Evolutionary conservation across 2,888 invertebrate genomes (phyloP).

Genomic region (Melieria picta): DNA sequence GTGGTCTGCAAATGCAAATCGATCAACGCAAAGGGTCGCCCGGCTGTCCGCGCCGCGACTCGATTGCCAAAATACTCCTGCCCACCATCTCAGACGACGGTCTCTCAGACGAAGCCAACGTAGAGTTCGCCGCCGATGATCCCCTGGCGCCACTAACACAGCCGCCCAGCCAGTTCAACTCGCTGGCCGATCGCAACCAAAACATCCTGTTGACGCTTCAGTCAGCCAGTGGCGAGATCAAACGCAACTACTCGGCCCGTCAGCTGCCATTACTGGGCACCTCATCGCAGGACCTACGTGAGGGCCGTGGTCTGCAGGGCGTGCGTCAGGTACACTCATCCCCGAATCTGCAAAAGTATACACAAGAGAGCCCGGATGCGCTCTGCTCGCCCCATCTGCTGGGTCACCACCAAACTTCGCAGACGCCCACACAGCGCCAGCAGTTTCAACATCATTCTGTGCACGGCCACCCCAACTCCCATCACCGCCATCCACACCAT

Average conservation of each 20-base stretch:
- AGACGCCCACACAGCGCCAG: constrained; percentile 45
- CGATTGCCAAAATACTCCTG: constrained; percentile 58
- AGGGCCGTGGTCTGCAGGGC: constrained; percentile 51
- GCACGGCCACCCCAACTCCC: constrained; percentile 27
- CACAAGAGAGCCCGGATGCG: constrained; percentile 52
- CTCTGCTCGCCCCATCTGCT: constrained; percentile 55
- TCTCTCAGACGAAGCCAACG: constrained; percentile 52
- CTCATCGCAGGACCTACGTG: constrained; percentile 61
- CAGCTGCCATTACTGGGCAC: constrained; percentile 61
- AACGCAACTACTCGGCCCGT: constrained; percentile 64
- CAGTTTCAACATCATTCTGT: constrained; percentile 36
- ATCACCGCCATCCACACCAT: constrained; percentile 28
- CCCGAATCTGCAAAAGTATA: constrained; percentile 63
- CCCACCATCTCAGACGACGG: constrained; percentile 61
- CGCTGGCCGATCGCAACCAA: constrained; percentile 55
- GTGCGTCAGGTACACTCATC: constrained; percentile 65
- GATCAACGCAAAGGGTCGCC: constrained; percentile 57
- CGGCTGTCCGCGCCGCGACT: constrained; percentile 58
- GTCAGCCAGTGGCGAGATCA: constrained; percentile 63
- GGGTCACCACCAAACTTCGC: constrained; percentile 44
- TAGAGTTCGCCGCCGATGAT: constrained; percentile 39
- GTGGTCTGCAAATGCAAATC: constrained; percentile 63
- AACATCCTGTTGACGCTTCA: constrained; percentile 63
- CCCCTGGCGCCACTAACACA: constrained; percentile 50
- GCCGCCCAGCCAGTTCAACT: constrained; percentile 36